Evolutionary conservation across 2,113 vertebrate genomes (phyloP).

Genomic region (Lasiurus cinereus): DNA sequence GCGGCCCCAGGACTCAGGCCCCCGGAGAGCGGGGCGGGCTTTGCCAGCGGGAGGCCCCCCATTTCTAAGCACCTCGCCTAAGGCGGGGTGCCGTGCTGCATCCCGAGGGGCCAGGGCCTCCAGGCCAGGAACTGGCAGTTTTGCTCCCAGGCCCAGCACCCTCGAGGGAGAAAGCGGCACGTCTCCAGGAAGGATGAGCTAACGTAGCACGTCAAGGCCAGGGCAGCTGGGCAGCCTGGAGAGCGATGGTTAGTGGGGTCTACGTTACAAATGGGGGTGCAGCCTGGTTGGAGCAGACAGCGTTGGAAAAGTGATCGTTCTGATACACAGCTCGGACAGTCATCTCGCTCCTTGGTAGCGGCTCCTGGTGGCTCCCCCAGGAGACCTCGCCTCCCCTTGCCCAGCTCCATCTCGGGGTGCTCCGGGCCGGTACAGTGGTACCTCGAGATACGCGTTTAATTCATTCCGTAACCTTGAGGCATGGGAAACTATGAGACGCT

Average conservation of each 20-base stretch:
- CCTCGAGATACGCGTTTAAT: too few species aligned
- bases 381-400: background rate
- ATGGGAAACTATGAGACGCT: too few species aligned
- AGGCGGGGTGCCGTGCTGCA: rapidly evolving
- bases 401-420: background rate
- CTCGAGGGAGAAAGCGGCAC: background rate
- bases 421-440: background rate
- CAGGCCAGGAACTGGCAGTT: rapidly evolving
- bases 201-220: background rate
- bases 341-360: background rate
- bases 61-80: background rate
- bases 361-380: background rate
- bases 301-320: background rate
- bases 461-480: too few species aligned
- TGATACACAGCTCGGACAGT: background rate
- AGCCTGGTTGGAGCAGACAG: background rate
- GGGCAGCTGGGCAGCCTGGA: background rate
- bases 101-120: background rate
- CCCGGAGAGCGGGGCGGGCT: background rate
- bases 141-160: background rate
- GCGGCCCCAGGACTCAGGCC: background rate
- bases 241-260: background rate
- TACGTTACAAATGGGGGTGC: background rate
- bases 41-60: background rate
- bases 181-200: background rate